phyloP scores from a whole-genome alignment of 2,797 vertebrate species.

The Martes flavigula region DNA sequence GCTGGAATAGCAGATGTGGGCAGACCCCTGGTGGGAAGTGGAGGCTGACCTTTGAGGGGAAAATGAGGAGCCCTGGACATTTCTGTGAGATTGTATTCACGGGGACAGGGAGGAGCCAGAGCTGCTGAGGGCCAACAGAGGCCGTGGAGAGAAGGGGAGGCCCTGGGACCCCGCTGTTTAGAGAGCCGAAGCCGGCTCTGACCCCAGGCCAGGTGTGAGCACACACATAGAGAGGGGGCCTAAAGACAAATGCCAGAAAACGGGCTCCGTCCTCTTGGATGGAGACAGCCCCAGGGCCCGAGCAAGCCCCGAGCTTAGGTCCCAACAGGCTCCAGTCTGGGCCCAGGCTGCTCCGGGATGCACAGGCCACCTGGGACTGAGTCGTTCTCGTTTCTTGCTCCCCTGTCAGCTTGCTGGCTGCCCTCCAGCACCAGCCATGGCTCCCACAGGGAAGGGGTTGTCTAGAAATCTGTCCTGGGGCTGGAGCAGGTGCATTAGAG shows the following conservation, averaged over 20 bases:
- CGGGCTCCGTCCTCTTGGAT: accelerated
- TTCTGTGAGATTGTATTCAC: neutral
- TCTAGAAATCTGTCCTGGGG: neutral
- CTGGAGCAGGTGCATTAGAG: neutral
- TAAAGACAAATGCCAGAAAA: neutral
- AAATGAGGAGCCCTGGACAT: neutral
- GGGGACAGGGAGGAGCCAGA: neutral
- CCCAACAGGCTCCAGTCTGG: neutral
- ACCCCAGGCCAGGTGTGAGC: neutral
- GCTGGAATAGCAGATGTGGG: neutral
- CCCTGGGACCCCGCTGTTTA: too few relatives aligned
- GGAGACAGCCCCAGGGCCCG: neutral
- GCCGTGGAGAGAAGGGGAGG: neutral
- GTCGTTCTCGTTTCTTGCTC: accelerated
- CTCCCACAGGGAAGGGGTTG: accelerated
- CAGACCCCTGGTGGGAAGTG: accelerated
- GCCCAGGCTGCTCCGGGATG: neutral
- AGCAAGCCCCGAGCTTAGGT: neutral
- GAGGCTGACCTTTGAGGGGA: neutral
- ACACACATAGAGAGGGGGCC: accelerated
- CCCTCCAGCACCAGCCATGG: accelerated
- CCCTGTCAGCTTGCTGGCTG: neutral
- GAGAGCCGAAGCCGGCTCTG: neutral
- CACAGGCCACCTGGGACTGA: neutral
- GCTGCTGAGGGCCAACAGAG: neutral